phyloP scores from a whole-genome alignment of 2,888 invertebrate species.

The Elegia similella region DNA sequence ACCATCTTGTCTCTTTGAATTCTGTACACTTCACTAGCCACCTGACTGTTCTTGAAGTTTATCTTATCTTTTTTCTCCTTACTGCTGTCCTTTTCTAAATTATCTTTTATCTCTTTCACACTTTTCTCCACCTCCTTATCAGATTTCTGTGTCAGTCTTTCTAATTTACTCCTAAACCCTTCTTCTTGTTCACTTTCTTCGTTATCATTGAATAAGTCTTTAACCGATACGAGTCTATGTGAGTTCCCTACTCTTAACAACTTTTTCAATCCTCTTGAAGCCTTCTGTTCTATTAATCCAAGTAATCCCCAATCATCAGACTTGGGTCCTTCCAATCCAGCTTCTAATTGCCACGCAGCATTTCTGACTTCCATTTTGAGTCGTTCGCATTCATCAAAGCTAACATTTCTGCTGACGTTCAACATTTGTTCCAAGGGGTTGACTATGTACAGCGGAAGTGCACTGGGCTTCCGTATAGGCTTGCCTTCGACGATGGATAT shows the following conservation, averaged over 20 bases:
- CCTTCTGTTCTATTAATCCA: slow-evolving; percentile 70
- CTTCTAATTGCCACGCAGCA: slow-evolving; percentile 87
- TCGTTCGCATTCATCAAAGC: slow-evolving; percentile 85
- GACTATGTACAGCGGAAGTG: slow-evolving; percentile 88
- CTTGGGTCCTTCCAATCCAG: slow-evolving; percentile 56
- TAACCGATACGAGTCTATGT: slow-evolving; percentile 83
- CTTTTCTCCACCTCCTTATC: slow-evolving; percentile 38
- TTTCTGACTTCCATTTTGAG: slow-evolving; percentile 84
- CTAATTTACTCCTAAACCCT: slow-evolving; percentile 37
- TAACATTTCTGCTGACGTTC: slow-evolving; percentile 94
- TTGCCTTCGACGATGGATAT: slow-evolving; percentile 88
- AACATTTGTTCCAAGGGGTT: slow-evolving; percentile 91
- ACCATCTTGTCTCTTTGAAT: slow-evolving; percentile 67
- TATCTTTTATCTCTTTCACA: slow-evolving; percentile 43
- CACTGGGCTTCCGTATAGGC: slow-evolving; percentile 85
- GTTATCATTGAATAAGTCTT: slow-evolving; percentile 81
- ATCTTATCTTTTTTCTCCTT: slow-evolving; percentile 44
- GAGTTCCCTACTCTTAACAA: slow-evolving; percentile 56
- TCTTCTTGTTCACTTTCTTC: slow-evolving; percentile 35
- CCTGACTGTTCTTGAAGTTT: slow-evolving; percentile 71
- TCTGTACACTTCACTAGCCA: slow-evolving; percentile 69
- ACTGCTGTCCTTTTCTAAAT: slow-evolving; percentile 30
- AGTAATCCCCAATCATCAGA: slow-evolving; percentile 76
- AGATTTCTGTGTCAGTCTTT: slow-evolving; percentile 40
- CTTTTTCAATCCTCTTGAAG: slow-evolving; percentile 60